These are phyloP conservation scores for Hippocampus zosterae DNA, from an alignment of 2,113 vertebrate species.

Conservation along the genomic window DNA sequence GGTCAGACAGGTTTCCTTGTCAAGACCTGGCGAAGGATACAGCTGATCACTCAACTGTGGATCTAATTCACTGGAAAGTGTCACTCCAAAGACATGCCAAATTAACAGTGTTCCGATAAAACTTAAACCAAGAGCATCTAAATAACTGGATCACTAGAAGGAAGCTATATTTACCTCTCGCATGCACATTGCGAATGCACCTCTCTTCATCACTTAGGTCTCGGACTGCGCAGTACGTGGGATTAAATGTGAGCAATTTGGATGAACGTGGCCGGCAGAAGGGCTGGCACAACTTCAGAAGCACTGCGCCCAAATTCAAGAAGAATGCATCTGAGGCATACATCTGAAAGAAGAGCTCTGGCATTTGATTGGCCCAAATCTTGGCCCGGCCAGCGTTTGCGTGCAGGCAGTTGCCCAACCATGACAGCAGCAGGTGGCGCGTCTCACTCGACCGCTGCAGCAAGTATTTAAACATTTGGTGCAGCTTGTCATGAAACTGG, in stretches of 20 bases:
- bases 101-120: too few species aligned
- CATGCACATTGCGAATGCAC: conserved; percentile 85
- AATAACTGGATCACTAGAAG: neutral
- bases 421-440: conserved; percentile 88
- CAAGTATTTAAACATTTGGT: conserved; percentile 91
- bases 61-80: neutral
- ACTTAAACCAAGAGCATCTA: too few species aligned
- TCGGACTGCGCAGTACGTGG: conserved; percentile 89
- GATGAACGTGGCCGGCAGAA: conserved; percentile 89
- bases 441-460: conserved; percentile 89
- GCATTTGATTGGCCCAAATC: conserved; percentile 99
- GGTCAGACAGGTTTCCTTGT: conserved; percentile 95
- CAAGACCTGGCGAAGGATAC: conserved; percentile 76
- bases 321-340: conserved; percentile 95
- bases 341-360: conserved; percentile 96
- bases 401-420: conserved; percentile 93
- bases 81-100: neutral
- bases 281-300: conserved; percentile 95
- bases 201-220: conserved; percentile 92
- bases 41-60: neutral
- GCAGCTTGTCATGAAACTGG: conserved; percentile 94
- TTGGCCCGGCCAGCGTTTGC: conserved; percentile 89
- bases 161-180: conserved; percentile 74
- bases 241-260: conserved; percentile 91
- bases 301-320: conserved; percentile 88